Evolutionary conservation across 2,113 vertebrate genomes (phyloP).

Genomic region (Cavia porcellus): DNA sequence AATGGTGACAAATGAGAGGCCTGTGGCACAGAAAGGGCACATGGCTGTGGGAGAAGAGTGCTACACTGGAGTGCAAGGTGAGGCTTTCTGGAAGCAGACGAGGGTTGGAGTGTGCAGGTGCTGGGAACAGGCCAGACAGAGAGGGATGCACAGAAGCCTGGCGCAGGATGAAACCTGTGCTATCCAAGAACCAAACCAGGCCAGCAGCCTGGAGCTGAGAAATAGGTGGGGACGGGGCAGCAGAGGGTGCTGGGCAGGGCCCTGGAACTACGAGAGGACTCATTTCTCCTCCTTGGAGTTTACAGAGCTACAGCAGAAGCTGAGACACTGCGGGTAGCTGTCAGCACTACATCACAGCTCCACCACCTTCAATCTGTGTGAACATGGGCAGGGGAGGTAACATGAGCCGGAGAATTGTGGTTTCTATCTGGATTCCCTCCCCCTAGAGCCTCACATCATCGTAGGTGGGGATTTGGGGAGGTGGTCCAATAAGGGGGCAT

Average conservation of each 20-base stretch:
- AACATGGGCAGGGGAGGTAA: not conserved
- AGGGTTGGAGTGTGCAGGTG: accelerated
- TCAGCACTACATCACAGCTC: not conserved
- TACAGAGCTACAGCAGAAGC: not conserved
- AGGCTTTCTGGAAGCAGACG: not conserved
- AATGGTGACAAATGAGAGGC: not conserved
- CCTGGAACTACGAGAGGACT: not conserved
- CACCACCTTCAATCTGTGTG: not conserved
- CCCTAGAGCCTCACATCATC: not conserved
- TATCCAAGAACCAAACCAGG: not conserved
- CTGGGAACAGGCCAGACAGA: not conserved
- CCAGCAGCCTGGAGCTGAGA: not conserved
- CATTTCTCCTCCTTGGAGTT: not conserved
- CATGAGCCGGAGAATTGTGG: not conserved
- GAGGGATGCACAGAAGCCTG: not conserved
- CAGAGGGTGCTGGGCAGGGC: not conserved
- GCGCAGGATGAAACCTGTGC: not conserved
- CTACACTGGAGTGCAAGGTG: not conserved
- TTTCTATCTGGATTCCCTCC: not conserved
- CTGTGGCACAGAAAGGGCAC: not conserved
- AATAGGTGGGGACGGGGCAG: not conserved
- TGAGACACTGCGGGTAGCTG: no score
- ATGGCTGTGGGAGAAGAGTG: not conserved
- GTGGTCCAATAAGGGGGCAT: not conserved
- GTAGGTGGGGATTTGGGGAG: not conserved